These are phyloP conservation scores for Stichopus horrens DNA, from an alignment of 53 echinoderm and acorn worm genomes.

Conservation along the genomic window DNA sequence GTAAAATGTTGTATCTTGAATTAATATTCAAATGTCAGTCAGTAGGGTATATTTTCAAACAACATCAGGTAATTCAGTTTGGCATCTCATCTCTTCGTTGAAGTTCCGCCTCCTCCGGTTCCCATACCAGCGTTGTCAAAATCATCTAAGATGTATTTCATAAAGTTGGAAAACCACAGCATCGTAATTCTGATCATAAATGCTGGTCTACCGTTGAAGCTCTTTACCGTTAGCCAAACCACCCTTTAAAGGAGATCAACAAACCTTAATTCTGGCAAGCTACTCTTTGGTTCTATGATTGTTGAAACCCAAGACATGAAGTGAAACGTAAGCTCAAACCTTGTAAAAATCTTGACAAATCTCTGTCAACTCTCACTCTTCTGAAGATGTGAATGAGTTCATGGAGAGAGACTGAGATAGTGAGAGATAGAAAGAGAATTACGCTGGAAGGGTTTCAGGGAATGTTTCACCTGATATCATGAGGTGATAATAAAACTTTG, in stretches of 20 bases:
- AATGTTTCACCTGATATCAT: neutral
- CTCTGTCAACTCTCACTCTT: neutral
- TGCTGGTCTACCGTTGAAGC: too few relatives aligned
- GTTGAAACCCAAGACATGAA: constrained; percentile 6
- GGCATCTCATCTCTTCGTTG: too few relatives aligned
- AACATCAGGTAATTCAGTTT: too few relatives aligned
- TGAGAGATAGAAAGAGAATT: neutral
- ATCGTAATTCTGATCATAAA: too few relatives aligned
- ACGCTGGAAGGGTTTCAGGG: neutral
- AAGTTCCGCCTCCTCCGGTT: too few relatives aligned
- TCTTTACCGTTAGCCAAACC: too few relatives aligned
- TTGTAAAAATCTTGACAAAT: neutral
- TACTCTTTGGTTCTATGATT: neutral
- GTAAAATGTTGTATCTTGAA: too few relatives aligned
- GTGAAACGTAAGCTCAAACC: neutral
- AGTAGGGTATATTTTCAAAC: too few relatives aligned
- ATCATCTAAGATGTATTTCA: too few relatives aligned
- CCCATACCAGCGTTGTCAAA: too few relatives aligned
- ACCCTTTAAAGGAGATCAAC: neutral
- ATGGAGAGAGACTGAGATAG: neutral
- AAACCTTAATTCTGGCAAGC: neutral
- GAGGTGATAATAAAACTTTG: neutral
- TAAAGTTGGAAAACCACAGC: too few relatives aligned
- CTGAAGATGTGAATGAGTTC: neutral
- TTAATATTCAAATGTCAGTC: too few relatives aligned